Base-by-base conservation (phyloP, 2,888 invertebrate species). In the Serripes groenlandicus region DNA sequence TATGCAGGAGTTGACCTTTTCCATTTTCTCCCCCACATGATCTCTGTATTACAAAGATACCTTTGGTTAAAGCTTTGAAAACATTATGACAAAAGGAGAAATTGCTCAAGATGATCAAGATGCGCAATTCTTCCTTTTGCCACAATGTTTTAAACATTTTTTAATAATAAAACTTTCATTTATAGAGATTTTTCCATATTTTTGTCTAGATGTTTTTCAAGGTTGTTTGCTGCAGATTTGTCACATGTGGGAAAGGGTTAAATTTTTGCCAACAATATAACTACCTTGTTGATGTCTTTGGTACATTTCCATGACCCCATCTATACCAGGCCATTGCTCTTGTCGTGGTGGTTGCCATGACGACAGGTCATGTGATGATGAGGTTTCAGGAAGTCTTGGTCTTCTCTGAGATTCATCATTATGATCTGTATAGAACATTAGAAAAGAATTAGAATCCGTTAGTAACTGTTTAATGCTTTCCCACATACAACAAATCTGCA, bases 311-410 rank as follows among this genome's bases (percentile, higher is more conserved):
- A 95, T 91, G 18, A 95, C 87, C 30, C 90, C 92, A 78, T 94
- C 94, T 21, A 95, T 90, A 21, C 95, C 95, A 21, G 94, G 94
- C 95, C 95, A 95, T n/a, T 83, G 77, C n/a, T 85, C 84, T 26
- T 79, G 28, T 35, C 70, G 58, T 28, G 69, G 71, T 11, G 78
- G 81, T 68, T 77, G 76, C 66, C 70, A 78, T 75, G 79, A 78
- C 23, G 72, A 76, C 73, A 56, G n/a, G 28, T 70, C 54, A 28
- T 66, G 70, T 52, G 70, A 54, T 52, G 54, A 70, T 18, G 70
- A 54, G 32, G 54, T 52, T 54, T 54, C 70, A 34, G 70, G 30
- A n/a, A 52, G 49, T 54, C 70, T 52, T 70, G 37, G 54, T 34
- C 54, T 52, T 28, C 32, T 54, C 0, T 28, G 49, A 54, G 54